phyloP scores from a whole-genome alignment of 2,888 invertebrate species.

The Pollenia griseotomentosa region DNA sequence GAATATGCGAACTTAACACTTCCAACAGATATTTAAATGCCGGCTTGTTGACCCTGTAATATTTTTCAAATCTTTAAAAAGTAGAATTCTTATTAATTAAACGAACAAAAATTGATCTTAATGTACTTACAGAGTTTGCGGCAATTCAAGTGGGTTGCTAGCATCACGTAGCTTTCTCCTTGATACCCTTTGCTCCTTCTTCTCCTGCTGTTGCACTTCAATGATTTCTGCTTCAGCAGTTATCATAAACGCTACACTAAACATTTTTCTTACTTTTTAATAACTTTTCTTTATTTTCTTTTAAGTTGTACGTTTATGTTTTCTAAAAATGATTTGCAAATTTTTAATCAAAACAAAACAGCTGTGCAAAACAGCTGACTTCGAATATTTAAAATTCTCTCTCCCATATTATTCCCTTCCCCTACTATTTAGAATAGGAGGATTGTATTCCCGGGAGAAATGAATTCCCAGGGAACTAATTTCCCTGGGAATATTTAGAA shows the following conservation, averaged over 20 bases:
- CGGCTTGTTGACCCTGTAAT: conserved; percentile 23
- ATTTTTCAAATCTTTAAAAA: conserved; percentile 22
- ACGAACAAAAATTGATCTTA: neutral
- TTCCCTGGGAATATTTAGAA: no score
- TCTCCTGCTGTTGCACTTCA: neutral
- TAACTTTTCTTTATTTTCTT: neutral
- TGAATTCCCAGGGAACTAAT: neutral
- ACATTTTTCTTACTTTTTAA: neutral
- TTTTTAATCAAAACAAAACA: conserved; percentile 1
- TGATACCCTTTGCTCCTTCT: conserved; percentile 17
- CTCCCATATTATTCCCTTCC: neutral
- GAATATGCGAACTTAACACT: conserved; percentile 29
- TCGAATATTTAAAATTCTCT: conserved; percentile 11
- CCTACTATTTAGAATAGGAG: neutral
- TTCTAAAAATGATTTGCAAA: neutral
- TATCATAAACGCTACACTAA: conserved; percentile 10
- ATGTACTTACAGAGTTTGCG: conserved; percentile 53
- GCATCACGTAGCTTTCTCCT: conserved; percentile 38
- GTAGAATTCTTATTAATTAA: conserved; percentile 11
- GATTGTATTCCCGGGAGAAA: neutral
- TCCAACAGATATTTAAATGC: conserved; percentile 58
- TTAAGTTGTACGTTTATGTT: neutral
- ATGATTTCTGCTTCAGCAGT: neutral
- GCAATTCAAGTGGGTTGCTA: conserved; percentile 38
- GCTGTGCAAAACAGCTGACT: conserved; percentile 22